Base-by-base conservation (phyloP, 2,888 invertebrate species). In the Syrphus vitripennis region DNA sequence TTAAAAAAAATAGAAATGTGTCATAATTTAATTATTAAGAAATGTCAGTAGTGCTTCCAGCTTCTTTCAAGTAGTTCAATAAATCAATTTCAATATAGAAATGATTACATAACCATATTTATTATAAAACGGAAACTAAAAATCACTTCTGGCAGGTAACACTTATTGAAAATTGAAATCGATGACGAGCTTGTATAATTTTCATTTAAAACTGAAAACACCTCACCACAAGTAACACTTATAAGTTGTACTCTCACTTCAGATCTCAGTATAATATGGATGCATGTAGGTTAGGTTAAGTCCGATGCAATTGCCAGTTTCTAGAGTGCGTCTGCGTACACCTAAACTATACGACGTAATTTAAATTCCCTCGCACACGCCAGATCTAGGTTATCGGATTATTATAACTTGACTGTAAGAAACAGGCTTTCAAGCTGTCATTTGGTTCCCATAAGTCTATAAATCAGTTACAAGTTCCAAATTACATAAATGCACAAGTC, bases 401-500 rank as follows among this genome's bases (percentile, higher is more conserved):
- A 59, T 10, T 34, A 34, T 12, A 3, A 53, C 21, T 42, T 40
- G 6, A 37, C 16, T n/a, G 34, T 5, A 21, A 57, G 7, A 82
- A 86, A 86, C 86, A 69, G 82, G 86, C 77, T 86, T 48, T 55
- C 24, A 26, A 57, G 29, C 42, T 86, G 82, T 78, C 86, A 78
- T 59, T 53, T 65, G 34, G 48, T 74, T 77, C 70, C 72, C 82
- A 82, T 65, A 78, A 69, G 69, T 16, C 77, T 45, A 86, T 81
- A 81, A 81, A 77, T 86, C 81, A 77, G 50, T 53, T 81, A 71
- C 50, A 71, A 69, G 69, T 67, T 40, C 45, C 37, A 53, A 72
- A 82, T 86, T 86, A 72, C 86, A 86, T 86, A 86, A 82, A 86
- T 74, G 67, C 76, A 61, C 69, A 63, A 57, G 29, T 14, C 42